Percentiles rank a stretch among this genome's conserved stretches.
Conservation (phyloP, 2,113 vertebrate genomes). For the Casuarius casuarius region DNA sequence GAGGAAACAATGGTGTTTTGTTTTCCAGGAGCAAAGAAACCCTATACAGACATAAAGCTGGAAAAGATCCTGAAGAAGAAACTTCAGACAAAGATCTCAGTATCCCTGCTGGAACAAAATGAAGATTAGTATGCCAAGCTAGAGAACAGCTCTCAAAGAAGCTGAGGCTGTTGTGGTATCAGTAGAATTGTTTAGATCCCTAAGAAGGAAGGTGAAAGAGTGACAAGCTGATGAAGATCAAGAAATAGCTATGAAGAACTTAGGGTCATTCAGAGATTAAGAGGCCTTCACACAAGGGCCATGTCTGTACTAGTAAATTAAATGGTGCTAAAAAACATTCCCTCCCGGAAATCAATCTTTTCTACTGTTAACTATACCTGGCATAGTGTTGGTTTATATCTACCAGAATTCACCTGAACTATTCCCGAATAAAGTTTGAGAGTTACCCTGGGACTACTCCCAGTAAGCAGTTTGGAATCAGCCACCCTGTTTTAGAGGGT, state of each 20-base stretch:
- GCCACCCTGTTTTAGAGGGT: not conserved
- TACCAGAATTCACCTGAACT: not conserved
- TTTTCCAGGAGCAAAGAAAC: not conserved
- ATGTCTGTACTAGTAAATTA: not conserved
- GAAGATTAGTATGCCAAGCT: not conserved
- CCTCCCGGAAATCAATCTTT: not conserved
- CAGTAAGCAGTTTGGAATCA: not conserved
- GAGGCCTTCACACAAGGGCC: not conserved
- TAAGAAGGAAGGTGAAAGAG: not conserved
- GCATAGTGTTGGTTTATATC: not conserved
- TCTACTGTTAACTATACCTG: not conserved
- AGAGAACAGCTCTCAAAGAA: not conserved
- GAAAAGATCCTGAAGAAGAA: not conserved
- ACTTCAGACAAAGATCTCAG: not conserved
- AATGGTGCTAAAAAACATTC: not conserved
- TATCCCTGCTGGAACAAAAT: not conserved
- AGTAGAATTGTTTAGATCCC: not conserved
- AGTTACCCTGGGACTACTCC: constrained; percentile 1
- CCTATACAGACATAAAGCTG: not conserved
- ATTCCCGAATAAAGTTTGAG: constrained; percentile 2
- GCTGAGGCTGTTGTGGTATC: not conserved
- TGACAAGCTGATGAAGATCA: not conserved
- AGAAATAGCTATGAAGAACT: not conserved
- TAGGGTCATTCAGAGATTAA: not conserved
- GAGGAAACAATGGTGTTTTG: not conserved